A percentile compares a stretch with the other conserved stretches of the same genome.
Evolutionary conservation across 2,113 vertebrate genomes (phyloP).

Genomic region (Corythornis madagascariensis): DNA sequence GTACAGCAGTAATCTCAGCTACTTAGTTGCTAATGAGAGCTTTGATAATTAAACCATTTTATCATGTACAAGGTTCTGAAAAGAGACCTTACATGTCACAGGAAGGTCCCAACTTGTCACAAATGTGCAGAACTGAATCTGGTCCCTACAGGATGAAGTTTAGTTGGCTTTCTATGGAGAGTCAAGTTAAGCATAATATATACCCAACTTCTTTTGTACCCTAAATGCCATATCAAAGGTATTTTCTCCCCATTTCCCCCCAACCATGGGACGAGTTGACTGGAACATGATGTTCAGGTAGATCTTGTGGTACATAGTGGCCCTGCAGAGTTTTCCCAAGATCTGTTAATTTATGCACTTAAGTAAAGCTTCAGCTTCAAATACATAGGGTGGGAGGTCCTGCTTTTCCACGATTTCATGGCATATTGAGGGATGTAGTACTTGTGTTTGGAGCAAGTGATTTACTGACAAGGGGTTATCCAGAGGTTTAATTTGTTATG

Average conservation of each 20-base stretch:
- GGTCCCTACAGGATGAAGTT: not conserved
- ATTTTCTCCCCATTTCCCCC: not conserved
- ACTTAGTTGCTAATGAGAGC: not conserved
- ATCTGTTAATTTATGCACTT: not conserved
- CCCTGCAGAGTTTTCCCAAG: not conserved
- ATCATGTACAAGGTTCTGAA: not conserved
- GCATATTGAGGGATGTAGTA: not conserved
- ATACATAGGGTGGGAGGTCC: not conserved
- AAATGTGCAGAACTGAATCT: not conserved
- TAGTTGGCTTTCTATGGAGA: not conserved
- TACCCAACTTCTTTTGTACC: accelerated
- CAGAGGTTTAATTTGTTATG: constrained; percentile 36
- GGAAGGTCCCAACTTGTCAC: not conserved
- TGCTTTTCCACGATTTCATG: not conserved
- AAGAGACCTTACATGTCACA: not conserved
- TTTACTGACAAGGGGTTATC: constrained; percentile 36
- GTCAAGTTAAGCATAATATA: not conserved
- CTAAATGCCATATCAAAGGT: not conserved
- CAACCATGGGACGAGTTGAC: not conserved
- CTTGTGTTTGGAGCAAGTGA: constrained; percentile 1
- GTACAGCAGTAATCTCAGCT: not conserved
- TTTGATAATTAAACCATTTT: not conserved
- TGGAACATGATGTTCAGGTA: not conserved
- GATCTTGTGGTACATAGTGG: not conserved
- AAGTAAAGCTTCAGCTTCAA: not conserved